Evolutionary conservation across 2,113 vertebrate species (phyloP).

Genomic region (Sigmodon hispidus): DNA sequence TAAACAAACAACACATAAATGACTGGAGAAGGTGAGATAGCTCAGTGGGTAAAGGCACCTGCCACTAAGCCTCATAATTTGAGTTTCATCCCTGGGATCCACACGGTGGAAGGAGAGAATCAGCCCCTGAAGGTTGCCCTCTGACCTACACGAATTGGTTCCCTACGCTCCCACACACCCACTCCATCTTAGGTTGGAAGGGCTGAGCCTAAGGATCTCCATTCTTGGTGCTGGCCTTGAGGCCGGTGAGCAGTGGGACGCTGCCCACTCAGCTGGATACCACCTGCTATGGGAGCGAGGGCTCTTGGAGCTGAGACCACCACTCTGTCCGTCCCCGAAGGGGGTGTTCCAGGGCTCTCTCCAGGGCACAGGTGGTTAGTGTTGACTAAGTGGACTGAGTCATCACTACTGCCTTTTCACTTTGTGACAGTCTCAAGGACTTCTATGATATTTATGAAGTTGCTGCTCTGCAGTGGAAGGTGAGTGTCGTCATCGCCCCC

Average conservation of each 20-base stretch:
- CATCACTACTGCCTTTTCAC: conserved; percentile 49
- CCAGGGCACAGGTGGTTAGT: background rate
- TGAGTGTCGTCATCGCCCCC: conserved; percentile 69
- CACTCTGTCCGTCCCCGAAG: fast-evolving
- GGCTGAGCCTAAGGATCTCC: fast-evolving
- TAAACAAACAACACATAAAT: background rate
- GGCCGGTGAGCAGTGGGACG: no score
- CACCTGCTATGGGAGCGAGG: no score
- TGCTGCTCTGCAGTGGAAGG: conserved; percentile 97
- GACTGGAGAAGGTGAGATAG: no score
- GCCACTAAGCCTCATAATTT: background rate
- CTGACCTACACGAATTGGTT: background rate
- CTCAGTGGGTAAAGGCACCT: background rate
- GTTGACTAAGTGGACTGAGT: background rate
- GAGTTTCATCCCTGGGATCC: background rate
- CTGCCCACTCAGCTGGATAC: background rate
- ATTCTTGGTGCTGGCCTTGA: background rate
- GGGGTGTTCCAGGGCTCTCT: background rate
- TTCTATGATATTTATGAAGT: conserved; percentile 98
- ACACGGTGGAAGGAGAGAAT: background rate
- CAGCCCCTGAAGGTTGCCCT: background rate
- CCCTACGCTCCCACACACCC: background rate
- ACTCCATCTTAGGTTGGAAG: no score
- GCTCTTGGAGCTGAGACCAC: background rate
- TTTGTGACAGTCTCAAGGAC: conserved; percentile 91